A percentile compares a stretch with the other conserved stretches of the same genome.
Conservation (phyloP, 2,888 invertebrate species). For the Mythimna ferrago region DNA sequence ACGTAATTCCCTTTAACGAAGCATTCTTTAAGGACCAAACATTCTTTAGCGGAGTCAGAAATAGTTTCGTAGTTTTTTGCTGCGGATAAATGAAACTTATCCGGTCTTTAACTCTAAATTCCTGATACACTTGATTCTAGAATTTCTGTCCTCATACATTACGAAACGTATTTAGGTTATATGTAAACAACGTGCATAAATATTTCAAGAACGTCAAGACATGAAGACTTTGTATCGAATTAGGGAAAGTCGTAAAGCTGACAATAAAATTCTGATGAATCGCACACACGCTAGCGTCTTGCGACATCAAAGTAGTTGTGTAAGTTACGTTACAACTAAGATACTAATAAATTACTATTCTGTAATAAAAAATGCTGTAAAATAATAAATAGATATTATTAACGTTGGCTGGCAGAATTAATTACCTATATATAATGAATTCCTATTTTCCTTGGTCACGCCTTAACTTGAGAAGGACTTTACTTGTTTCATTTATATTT, state of each 20-base stretch:
- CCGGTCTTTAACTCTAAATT: constrained; percentile 36
- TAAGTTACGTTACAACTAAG: constrained; percentile 61
- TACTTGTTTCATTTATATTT: too few species aligned
- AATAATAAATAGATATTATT: constrained; percentile 41
- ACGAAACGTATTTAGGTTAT: constrained; percentile 21
- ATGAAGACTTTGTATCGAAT: constrained; percentile 54
- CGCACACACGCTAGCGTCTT: constrained; percentile 67
- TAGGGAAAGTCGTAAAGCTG: constrained; percentile 72
- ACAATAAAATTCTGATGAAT: constrained; percentile 76
- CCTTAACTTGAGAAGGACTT: too few species aligned
- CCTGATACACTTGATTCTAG: constrained; percentile 31
- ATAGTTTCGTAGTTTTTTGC: constrained; percentile 66
- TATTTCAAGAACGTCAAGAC: constrained; percentile 40
- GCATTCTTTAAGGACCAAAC: constrained; percentile 70
- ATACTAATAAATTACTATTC: constrained; percentile 66
- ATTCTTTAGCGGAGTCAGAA: constrained; percentile 72
- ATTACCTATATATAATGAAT: not conserved
- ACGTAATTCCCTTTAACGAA: constrained; percentile 73
- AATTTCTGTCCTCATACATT: constrained; percentile 21
- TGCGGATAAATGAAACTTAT: constrained; percentile 30
- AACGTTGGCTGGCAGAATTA: constrained; percentile 29
- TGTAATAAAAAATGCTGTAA: constrained; percentile 72
- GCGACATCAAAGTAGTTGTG: constrained; percentile 67
- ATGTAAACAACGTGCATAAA: constrained; percentile 34
- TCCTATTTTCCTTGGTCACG: too few species aligned